Base-by-base conservation (phyloP, 1,140 invertebrate genomes). In the Micrasema longulum region DNA sequence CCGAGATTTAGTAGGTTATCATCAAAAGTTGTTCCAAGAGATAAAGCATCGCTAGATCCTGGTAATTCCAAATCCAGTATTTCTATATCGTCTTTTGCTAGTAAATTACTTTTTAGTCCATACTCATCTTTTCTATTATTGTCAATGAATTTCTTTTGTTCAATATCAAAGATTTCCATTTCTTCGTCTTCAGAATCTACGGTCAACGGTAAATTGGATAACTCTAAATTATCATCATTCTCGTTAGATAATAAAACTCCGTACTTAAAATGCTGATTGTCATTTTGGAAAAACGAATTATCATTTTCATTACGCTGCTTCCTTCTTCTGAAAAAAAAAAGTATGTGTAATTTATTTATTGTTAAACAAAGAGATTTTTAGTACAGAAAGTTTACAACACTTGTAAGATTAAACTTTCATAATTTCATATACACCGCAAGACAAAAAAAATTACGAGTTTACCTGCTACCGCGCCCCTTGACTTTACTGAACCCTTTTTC, bases 161-260 rank as follows among this genome's bases (percentile, higher is more conserved):
- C 75, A 23, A 73, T 52, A 45, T 76, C 71, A 62, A 76, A 76
- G 38, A 76, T 76, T 38, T 76, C 74, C 53, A 67, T 69, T 45
- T 76, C 74, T 38, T 74, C 73, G 26, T 76, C 75, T 3, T 72
- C 70, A n/a, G 71, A 71, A 36, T 76, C 68, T 11, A 48, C 47
- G 0, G 68, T 68, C 7, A 73, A 48, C 0, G 71, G 71, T 18
- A 73, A 48, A 14, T 69, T 64, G 1, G 72, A 41, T 55, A 76
- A 55, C 50, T 76, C 75, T 31, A 76, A 11, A 35, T 68, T 62
- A 31, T 76, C 74, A 4, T 35, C 55, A 5, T 50, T 38, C n/a
- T 76, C 75, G 22, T 71, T 69, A 2, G 75, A 71, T 31, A 48
- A 55, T 18, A 76, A 69, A 31, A 74, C 60, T 16, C 71, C 75